Evolutionary conservation across 2,113 vertebrate genomes (phyloP).

Genomic region (Amphilophus citrinellus): DNA sequence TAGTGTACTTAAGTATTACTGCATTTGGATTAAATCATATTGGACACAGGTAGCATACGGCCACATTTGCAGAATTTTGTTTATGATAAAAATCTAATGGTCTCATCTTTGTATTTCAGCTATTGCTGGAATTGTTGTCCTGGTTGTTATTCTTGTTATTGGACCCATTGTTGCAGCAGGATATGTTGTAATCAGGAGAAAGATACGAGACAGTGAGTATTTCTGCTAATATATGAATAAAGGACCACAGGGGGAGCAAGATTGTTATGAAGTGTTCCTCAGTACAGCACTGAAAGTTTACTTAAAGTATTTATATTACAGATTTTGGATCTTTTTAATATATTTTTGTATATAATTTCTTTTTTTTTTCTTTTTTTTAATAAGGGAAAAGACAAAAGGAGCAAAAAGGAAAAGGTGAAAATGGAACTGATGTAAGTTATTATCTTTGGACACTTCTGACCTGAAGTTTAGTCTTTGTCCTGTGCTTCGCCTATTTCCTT

Average conservation of each 20-base stretch:
- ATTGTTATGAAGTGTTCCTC: not conserved
- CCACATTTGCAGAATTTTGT: not conserved
- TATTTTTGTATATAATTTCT: not conserved
- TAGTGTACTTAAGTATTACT: not conserved
- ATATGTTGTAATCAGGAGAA: accelerated
- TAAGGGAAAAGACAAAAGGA: not conserved
- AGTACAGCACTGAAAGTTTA: not conserved
- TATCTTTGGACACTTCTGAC: not conserved
- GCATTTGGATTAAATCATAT: not conserved
- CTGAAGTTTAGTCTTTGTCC: not conserved
- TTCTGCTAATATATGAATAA: not conserved
- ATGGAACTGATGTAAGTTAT: not conserved
- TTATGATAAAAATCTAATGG: not conserved
- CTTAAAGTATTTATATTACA: not conserved
- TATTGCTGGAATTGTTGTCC: not conserved
- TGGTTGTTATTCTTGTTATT: accelerated
- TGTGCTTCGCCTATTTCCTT: not conserved
- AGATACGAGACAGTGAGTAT: slow-evolving; percentile 14
- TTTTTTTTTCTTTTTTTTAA: not conserved
- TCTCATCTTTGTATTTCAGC: slow-evolving; percentile 8
- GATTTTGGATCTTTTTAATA: not conserved
- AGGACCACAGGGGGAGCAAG: not conserved
- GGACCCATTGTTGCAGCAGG: accelerated
- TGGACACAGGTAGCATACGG: not conserved
- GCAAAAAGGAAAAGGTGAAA: not conserved